Evolutionary conservation across 2,113 vertebrate species (phyloP).

Genomic region (Pelvicachromis taeniatus): DNA sequence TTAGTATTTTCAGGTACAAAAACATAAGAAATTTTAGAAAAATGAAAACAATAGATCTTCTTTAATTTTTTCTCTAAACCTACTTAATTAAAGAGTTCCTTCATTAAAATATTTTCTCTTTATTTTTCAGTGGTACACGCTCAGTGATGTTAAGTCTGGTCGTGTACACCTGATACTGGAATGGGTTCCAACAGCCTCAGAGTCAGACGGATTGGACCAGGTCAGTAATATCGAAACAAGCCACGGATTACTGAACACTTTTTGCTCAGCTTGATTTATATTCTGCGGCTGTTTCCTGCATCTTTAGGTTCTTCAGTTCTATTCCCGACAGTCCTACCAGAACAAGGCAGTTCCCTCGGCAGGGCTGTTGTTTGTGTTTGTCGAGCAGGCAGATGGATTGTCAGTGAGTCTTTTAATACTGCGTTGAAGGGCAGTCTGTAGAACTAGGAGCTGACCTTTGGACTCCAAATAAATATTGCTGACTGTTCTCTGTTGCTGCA

Average conservation of each 20-base stretch:
- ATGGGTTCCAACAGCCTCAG: conserved; percentile 71
- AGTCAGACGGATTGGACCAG: conserved; percentile 78
- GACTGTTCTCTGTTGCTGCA: conserved; percentile 40
- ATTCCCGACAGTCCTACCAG: conserved; percentile 75
- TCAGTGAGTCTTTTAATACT: conserved; percentile 72
- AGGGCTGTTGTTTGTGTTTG: conserved; percentile 79
- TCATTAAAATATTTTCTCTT: background rate
- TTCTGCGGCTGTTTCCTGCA: background rate
- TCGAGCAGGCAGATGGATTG: conserved; percentile 79
- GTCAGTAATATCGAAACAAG: conserved; percentile 46
- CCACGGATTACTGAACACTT: background rate
- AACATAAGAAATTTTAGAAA: background rate
- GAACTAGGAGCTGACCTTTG: background rate
- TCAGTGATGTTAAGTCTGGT: conserved; percentile 85
- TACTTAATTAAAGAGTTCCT: background rate
- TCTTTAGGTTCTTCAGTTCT: conserved; percentile 77
- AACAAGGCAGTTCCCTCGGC: conserved; percentile 80
- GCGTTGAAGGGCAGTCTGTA: background rate
- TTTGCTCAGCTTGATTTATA: background rate
- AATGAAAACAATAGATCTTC: background rate
- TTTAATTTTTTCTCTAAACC: background rate
- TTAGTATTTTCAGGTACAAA: background rate
- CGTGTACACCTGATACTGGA: conserved; percentile 83
- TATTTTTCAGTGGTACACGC: conserved; percentile 80
- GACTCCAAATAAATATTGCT: background rate